Evolutionary conservation across 2,797 vertebrate genomes (phyloP).

Genomic region (Gouania willdenowi): DNA sequence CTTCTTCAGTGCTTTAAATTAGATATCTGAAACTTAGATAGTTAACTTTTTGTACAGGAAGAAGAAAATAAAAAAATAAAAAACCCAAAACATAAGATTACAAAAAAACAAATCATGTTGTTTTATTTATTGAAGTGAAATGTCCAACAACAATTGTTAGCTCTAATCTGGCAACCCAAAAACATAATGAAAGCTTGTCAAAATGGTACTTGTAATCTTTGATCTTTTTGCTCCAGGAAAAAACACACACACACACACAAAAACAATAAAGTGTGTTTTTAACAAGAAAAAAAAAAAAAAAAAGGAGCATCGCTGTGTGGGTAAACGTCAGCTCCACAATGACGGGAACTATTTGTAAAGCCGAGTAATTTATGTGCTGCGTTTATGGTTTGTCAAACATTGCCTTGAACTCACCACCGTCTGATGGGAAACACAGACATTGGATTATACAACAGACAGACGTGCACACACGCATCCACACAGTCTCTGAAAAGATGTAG

Average conservation of each 20-base stretch:
- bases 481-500: no score
- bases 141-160: no score
- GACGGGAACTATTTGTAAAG: slow-evolving; percentile 39
- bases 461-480: not conserved
- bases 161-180: not conserved
- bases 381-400: slow-evolving; percentile 52
- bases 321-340: slow-evolving; percentile 21
- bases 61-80: no score
- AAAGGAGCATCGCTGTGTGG: slow-evolving; percentile 1
- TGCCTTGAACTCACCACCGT: slow-evolving; percentile 40
- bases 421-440: slow-evolving; percentile 42
- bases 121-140: no score
- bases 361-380: slow-evolving; percentile 34
- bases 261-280: no score
- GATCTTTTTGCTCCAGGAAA: not conserved
- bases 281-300: slow-evolving; percentile 20
- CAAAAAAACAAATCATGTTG: slow-evolving; percentile 2
- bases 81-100: not conserved
- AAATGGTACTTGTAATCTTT: no score
- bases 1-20: no score
- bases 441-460: slow-evolving; percentile 19
- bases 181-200: no score
- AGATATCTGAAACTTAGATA: no score
- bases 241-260: slow-evolving; percentile 5
- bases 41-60: no score